Evolutionary conservation across 1,140 invertebrate species (phyloP).

Genomic region (Tenebrio molitor): DNA sequence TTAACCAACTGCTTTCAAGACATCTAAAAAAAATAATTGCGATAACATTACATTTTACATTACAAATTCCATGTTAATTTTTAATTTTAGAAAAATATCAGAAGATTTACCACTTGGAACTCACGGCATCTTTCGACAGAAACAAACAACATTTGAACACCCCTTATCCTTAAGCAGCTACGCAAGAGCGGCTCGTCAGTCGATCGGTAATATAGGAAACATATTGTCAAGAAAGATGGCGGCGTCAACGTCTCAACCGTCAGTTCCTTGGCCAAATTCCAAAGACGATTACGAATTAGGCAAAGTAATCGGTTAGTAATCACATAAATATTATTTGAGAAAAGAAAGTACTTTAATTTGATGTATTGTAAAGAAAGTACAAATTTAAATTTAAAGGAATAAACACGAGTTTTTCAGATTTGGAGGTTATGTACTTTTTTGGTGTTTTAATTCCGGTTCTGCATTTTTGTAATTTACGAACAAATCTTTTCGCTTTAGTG

Average conservation of each 20-base stretch:
- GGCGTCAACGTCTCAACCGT: constrained; percentile 72
- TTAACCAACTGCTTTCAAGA: no score
- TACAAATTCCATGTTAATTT: background rate
- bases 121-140: constrained; percentile 76
- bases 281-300: constrained; percentile 95
- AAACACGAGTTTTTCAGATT: constrained; percentile 36
- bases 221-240: constrained; percentile 81
- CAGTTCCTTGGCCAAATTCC: constrained; percentile 88
- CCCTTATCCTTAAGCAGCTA: constrained; percentile 64
- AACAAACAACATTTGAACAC: constrained; percentile 71
- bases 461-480: constrained; percentile 46
- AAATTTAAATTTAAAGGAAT: background rate
- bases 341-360: constrained; percentile 35
- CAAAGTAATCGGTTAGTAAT: constrained; percentile 87
- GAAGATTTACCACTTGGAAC: constrained; percentile 75
- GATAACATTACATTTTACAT: no score
- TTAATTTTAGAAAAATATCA: constrained; percentile 71
- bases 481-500: background rate
- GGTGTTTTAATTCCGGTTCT: constrained; percentile 59
- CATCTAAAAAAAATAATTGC: no score
- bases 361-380: constrained; percentile 38
- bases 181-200: constrained; percentile 67
- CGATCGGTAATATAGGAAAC: constrained; percentile 71
- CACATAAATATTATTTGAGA: constrained; percentile 21
- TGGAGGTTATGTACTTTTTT: constrained; percentile 63